phyloP scores from a whole-genome alignment of 2,888 invertebrate genomes.

The Oegoconia quadripuncta region DNA sequence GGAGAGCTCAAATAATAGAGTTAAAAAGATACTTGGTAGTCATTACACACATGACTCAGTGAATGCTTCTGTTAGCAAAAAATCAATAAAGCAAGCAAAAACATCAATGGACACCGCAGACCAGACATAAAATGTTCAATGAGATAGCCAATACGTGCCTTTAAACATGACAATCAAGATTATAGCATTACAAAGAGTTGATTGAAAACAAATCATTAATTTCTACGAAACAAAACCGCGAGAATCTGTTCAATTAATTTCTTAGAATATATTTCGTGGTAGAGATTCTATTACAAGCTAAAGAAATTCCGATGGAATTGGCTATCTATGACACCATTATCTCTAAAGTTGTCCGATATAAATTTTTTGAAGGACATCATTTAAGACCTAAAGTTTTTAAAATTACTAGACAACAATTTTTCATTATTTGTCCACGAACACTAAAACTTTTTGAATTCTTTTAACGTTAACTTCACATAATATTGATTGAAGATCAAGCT shows the following conservation, averaged over 20 bases:
- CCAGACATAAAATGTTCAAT: conserved; percentile 31
- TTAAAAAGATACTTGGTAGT: neutral
- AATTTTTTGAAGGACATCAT: too few relatives aligned
- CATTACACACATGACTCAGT: conserved; percentile 5
- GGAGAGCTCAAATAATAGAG: neutral
- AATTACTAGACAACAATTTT: too few relatives aligned
- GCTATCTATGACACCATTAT: too few relatives aligned
- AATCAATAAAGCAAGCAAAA: conserved; percentile 25
- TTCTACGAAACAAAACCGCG: conserved; percentile 27
- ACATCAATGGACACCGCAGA: conserved; percentile 22
- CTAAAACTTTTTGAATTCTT: too few relatives aligned
- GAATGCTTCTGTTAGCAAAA: conserved; percentile 29
- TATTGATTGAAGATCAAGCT: too few relatives aligned
- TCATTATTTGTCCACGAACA: too few relatives aligned
- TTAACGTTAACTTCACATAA: too few relatives aligned
- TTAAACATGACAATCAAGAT: conserved; percentile 25
- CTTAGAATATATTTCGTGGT: too few relatives aligned
- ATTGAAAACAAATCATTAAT: conserved; percentile 30
- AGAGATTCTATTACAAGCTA: too few relatives aligned
- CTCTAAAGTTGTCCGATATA: too few relatives aligned
- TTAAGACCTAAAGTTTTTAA: too few relatives aligned
- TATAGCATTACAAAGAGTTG: conserved; percentile 20
- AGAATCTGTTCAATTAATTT: conserved; percentile 26
- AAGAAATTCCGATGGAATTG: too few relatives aligned
- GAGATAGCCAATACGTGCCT: conserved; percentile 30